These are phyloP conservation scores for Perodicticus potto DNA, from an alignment of 2,797 vertebrate species.

Conservation along the genomic window DNA sequence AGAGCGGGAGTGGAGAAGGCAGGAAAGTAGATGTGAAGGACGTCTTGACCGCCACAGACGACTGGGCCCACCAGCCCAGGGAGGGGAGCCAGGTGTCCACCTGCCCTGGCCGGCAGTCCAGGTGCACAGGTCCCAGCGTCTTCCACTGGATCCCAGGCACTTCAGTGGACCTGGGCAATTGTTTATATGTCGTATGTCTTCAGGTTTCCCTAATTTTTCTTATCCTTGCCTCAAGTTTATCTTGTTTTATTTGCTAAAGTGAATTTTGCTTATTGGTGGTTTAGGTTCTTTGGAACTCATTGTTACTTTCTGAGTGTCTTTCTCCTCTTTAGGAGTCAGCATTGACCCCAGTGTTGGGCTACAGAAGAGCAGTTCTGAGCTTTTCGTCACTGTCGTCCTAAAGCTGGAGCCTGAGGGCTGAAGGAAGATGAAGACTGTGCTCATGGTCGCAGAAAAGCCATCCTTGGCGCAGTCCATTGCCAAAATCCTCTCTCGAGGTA, in stretches of 20 bases:
- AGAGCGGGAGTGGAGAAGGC: neutral
- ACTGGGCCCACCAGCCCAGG: neutral
- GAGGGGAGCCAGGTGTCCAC: neutral
- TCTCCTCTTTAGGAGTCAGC: neutral
- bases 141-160: neutral
- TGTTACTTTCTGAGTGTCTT: rapidly evolving
- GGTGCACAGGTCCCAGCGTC: neutral
- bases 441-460: slow-evolving; percentile 99
- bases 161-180: neutral
- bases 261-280: neutral
- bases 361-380: neutral
- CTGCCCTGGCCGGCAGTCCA: neutral
- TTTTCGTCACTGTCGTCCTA: neutral
- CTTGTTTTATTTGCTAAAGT: neutral
- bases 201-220: neutral
- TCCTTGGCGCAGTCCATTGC: slow-evolving; percentile 97
- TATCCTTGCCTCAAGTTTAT: neutral
- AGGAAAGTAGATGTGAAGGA: neutral
- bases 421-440: slow-evolving; percentile 92
- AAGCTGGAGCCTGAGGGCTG: neutral
- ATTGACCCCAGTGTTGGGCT: neutral
- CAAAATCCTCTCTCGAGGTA: slow-evolving; percentile 97
- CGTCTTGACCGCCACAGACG: neutral
- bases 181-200: neutral
- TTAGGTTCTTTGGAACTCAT: neutral